Evolutionary conservation across 2,888 invertebrate genomes (phyloP).

Genomic region (Synanthedon vespiformis): DNA sequence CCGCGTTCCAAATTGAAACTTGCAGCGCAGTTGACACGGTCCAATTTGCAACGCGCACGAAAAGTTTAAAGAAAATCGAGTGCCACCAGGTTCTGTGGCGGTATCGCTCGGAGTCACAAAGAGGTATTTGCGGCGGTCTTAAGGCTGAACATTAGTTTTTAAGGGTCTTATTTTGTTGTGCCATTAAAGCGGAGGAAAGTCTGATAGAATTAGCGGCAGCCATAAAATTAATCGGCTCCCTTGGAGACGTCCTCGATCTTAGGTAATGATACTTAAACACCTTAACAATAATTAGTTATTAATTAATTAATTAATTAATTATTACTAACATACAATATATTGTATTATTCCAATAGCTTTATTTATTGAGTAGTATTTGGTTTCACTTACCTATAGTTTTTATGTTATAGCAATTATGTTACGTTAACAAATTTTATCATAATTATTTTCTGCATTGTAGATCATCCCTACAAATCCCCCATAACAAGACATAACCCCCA

Average conservation of each 20-base stretch:
- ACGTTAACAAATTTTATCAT: too few relatives aligned
- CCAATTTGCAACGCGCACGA: conserved; percentile 9
- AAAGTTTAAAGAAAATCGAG: conserved; percentile 31
- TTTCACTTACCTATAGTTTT: too few relatives aligned
- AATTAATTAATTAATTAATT: too few relatives aligned
- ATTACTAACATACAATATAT: too few relatives aligned
- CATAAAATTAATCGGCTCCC: conserved; percentile 60
- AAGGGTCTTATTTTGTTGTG: conserved; percentile 67
- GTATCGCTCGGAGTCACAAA: conserved; percentile 59
- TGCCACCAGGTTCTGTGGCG: conserved; percentile 46
- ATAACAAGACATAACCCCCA: not conserved
- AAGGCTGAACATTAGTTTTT: conserved; percentile 68
- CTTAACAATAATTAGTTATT: too few relatives aligned
- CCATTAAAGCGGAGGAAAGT: conserved; percentile 55
- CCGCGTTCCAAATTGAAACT: conserved; percentile 12
- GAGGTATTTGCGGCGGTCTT: conserved; percentile 68
- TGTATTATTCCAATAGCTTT: too few relatives aligned
- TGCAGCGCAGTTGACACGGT: conserved; percentile 9
- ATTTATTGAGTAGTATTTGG: too few relatives aligned
- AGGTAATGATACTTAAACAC: not conserved
- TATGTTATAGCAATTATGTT: too few relatives aligned
- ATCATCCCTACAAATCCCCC: too few relatives aligned
- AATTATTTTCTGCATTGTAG: too few relatives aligned
- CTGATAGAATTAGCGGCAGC: conserved; percentile 63
- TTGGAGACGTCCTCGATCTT: not conserved